phyloP scores from a whole-genome alignment of 2,888 invertebrate genomes.

The Ferrisia virgata region DNA sequence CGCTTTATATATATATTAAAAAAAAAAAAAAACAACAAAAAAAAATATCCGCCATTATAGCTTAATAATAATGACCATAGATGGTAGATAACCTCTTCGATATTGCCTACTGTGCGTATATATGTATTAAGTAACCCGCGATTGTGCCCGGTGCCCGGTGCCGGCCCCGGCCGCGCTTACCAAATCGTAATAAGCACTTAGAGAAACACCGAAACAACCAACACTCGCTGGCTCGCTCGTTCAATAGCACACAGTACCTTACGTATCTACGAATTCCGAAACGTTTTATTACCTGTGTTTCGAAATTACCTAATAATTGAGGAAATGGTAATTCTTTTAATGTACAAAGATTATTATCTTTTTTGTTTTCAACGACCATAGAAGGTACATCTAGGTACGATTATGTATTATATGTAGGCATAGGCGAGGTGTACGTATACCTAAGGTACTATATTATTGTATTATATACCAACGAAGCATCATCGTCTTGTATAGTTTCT shows the following conservation, averaged over 20 bases:
- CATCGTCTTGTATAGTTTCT: too few species aligned
- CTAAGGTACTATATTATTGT: too few species aligned
- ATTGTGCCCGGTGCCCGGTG: not conserved
- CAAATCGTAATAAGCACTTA: conserved; percentile 15
- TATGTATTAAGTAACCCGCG: not conserved
- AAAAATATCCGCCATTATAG: not conserved
- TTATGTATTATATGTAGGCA: not conserved
- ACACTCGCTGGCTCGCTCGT: not conserved
- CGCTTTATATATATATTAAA: not conserved
- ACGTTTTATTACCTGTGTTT: conserved; percentile 39
- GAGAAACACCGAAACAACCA: not conserved
- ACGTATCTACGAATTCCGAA: not conserved
- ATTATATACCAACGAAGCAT: too few species aligned
- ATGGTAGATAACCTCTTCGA: conserved; percentile 23
- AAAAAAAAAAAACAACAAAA: not conserved
- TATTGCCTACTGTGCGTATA: not conserved
- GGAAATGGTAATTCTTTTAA: conserved; percentile 39
- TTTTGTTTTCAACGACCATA: conserved; percentile 8
- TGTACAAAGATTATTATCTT: conserved; percentile 39
- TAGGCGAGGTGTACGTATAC: not conserved
- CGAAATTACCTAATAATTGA: conserved; percentile 43
- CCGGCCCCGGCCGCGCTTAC: not conserved
- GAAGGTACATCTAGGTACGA: not conserved
- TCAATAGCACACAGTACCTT: too few species aligned
- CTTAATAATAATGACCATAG: not conserved